A percentile compares a stretch with the other conserved stretches of the same genome.
Evolutionary conservation across 30 jellyfish, hydroid and myxozoan genomes (phyloP).

Genomic region (Cassiopea xamachana): DNA sequence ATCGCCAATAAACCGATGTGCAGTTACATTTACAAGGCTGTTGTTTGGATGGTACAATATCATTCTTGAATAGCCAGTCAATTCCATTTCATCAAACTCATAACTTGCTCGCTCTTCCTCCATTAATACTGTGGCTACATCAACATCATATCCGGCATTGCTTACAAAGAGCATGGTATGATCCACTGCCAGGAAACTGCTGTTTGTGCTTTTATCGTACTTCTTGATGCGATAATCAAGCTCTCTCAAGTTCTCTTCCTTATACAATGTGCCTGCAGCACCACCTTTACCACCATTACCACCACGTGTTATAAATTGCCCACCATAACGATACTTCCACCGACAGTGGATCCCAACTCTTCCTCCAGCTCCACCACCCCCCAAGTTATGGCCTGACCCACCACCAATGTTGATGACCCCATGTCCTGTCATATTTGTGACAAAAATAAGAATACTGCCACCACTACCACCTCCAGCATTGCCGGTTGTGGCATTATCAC

Average conservation of each 20-base stretch:
- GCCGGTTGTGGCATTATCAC: conserved; percentile 60
- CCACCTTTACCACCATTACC: conserved; percentile 65
- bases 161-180: conserved; percentile 68
- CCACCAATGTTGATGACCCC: conserved; percentile 70
- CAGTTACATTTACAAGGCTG: conserved; percentile 32
- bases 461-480: conserved; percentile 85
- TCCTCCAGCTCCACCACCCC: conserved; percentile 79
- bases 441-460: conserved; percentile 38
- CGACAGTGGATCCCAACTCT: conserved; percentile 68
- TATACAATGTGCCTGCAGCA: conserved; percentile 74
- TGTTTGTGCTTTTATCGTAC: conserved; percentile 45
- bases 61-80: conserved; percentile 66
- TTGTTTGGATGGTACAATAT: conserved; percentile 49
- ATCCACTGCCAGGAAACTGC: conserved; percentile 62
- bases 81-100: conserved; percentile 67
- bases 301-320: conserved; percentile 56
- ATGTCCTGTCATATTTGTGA: conserved; percentile 72
- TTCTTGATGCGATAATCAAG: conserved; percentile 65
- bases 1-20: conserved; percentile 67
- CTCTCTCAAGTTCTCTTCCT: conserved; percentile 62
- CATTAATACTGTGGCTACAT: conserved; percentile 68
- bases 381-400: conserved; percentile 48
- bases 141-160: conserved; percentile 62
- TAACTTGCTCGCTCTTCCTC: conserved; percentile 34
- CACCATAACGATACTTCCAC: conserved; percentile 63